A percentile compares a stretch with the other conserved stretches of the same genome.
phyloP scores from a whole-genome alignment of 2,888 invertebrate species.

The Cephus runcator region DNA sequence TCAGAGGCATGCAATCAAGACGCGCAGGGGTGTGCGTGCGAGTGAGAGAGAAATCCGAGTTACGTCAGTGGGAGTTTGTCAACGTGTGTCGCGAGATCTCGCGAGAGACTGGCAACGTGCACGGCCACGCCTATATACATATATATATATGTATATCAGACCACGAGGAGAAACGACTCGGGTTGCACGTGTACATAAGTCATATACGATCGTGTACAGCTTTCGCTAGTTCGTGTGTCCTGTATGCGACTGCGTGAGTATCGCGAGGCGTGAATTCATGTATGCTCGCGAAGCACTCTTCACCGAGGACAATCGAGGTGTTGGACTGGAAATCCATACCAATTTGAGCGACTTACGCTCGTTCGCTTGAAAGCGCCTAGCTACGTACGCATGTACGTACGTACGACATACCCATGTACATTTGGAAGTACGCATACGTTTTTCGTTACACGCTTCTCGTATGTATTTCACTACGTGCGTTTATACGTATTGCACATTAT shows the following conservation, averaged over 20 bases:
- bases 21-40: conserved; percentile 35
- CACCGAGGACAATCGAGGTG: conserved; percentile 64
- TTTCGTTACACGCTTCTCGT: not conserved
- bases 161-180: not conserved
- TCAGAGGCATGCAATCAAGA: conserved; percentile 50
- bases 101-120: not conserved
- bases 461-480: not conserved
- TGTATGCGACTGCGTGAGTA: conserved; percentile 23
- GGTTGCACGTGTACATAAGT: conserved; percentile 27
- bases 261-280: conserved; percentile 57
- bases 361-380: conserved; percentile 51
- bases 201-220: not conserved
- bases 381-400: conserved; percentile 12
- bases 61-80: not conserved
- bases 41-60: conserved; percentile 1
- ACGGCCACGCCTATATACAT: not conserved
- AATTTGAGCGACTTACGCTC: conserved; percentile 62
- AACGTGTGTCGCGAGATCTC: conserved; percentile 2
- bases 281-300: conserved; percentile 62
- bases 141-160: not conserved
- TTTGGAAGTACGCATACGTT: not conserved
- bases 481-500: not conserved
- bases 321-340: conserved; percentile 66
- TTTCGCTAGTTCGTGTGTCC: conserved; percentile 6
- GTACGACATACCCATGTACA: not conserved